Conservation (phyloP, 2,113 vertebrate species). For the Alligator sinensis region DNA sequence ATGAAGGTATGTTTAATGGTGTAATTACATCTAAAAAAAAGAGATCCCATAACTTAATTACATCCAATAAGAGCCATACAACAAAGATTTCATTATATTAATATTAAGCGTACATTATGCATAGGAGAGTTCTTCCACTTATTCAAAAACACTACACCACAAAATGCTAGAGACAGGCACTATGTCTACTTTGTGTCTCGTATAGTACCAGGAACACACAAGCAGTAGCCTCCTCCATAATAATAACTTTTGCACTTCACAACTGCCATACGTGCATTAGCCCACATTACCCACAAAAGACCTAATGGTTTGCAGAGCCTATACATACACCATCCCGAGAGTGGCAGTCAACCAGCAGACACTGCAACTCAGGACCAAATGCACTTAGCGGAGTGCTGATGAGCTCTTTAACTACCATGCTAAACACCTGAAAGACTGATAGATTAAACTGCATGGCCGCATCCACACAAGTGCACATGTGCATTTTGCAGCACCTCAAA, state of each 20-base stretch:
- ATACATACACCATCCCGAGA: background rate
- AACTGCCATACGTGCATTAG: background rate
- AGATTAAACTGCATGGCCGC: no score
- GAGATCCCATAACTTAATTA: conserved; percentile 48
- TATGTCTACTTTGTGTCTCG: background rate
- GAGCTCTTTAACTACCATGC: background rate
- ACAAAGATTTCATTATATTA: background rate
- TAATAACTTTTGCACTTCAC: background rate
- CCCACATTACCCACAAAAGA: background rate
- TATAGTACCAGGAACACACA: background rate
- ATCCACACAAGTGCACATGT: no score
- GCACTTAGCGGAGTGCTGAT: background rate
- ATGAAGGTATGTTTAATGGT: conserved; percentile 40
- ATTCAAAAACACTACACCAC: background rate
- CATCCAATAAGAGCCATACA: conserved; percentile 10
- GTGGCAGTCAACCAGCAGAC: background rate
- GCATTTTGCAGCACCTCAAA: no score
- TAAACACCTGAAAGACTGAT: no score
- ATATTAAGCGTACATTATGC: background rate
- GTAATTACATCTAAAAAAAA: conserved; percentile 35
- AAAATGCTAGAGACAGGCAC: background rate
- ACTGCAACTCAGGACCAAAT: background rate
- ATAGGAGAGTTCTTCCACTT: conserved; percentile 17
- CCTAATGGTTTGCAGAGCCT: no score
- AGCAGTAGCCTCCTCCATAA: background rate